These are phyloP conservation scores for Passer domesticus DNA, from an alignment of 2,113 vertebrate genomes.

Conservation along the genomic window DNA sequence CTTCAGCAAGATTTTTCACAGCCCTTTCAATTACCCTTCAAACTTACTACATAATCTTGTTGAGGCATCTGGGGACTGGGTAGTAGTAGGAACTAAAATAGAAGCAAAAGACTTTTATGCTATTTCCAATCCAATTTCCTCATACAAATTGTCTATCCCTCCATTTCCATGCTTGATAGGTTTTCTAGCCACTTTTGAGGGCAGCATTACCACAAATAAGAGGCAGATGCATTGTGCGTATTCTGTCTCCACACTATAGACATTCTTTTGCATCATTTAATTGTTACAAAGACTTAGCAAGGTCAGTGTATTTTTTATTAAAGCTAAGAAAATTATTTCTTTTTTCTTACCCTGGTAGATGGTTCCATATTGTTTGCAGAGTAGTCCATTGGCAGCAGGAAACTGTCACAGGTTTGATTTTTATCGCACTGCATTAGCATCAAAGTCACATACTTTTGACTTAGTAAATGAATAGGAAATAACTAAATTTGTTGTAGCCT, in stretches of 20 bases:
- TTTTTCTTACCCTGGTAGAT: background rate
- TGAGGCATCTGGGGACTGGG: background rate
- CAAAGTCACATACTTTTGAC: background rate
- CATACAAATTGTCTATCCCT: background rate
- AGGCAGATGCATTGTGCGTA: background rate
- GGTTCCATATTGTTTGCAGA: background rate
- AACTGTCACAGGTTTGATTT: background rate
- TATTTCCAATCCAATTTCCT: background rate
- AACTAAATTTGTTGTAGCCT: background rate
- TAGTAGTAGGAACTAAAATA: background rate
- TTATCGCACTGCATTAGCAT: background rate
- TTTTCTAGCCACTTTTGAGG: background rate
- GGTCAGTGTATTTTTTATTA: background rate
- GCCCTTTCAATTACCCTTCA: background rate
- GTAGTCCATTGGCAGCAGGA: background rate
- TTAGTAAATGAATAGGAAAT: background rate
- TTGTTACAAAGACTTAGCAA: background rate
- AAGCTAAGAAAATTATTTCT: background rate
- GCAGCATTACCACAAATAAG: background rate
- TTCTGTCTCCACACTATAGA: background rate
- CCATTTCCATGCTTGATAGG: background rate
- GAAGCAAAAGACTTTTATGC: background rate
- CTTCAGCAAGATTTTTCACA: background rate
- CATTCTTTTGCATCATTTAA: background rate
- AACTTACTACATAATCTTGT: background rate